phyloP scores from a whole-genome alignment of 2,113 vertebrate genomes.

The Parus major region DNA sequence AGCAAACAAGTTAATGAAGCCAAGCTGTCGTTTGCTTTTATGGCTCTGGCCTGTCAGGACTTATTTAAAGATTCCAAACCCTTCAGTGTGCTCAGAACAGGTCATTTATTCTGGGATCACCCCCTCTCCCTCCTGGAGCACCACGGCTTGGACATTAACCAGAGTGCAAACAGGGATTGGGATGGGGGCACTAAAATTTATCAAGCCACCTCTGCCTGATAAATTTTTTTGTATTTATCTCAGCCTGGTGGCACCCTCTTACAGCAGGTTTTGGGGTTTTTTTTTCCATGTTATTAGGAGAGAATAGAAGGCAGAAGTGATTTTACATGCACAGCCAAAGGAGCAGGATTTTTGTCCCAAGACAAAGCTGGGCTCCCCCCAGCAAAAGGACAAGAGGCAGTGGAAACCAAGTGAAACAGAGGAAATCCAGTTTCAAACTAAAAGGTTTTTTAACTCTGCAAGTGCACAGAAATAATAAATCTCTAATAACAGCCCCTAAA shows the following conservation, averaged over 20 bases:
- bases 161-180: not conserved
- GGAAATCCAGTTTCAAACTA: accelerated
- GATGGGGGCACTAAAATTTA: not conserved
- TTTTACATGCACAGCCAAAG: not conserved
- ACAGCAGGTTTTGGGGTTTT: not conserved
- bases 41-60: not conserved
- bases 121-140: not conserved
- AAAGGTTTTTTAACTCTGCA: not conserved
- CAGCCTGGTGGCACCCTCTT: not conserved
- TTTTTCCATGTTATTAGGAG: not conserved
- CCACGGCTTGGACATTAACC: not conserved
- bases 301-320: not conserved
- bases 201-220: not conserved
- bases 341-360: not conserved
- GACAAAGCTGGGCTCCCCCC: not conserved
- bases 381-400: not conserved
- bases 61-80: not conserved
- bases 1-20: not conserved
- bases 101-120: not conserved
- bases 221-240: accelerated
- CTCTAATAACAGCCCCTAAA: not conserved
- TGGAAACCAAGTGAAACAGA: not conserved
- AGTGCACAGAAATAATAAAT: not conserved
- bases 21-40: not conserved
- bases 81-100: not conserved